Evolutionary conservation across 2,797 vertebrate genomes (phyloP), one percentile per base, ranked within the genome.

Genomic region (Loris lydekkerianus): DNA sequence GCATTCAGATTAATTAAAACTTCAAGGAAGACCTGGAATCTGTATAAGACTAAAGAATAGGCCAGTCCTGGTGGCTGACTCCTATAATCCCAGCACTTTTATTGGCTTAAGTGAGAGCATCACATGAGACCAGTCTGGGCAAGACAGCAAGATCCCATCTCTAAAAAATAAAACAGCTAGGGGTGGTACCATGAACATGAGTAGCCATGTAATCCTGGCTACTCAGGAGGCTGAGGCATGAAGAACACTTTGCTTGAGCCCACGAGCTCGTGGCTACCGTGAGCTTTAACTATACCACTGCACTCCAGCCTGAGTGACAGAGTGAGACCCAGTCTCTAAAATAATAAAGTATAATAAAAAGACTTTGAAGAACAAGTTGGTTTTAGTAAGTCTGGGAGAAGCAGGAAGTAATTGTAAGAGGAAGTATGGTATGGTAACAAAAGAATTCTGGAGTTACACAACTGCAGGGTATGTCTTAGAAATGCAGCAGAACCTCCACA

Each of bases 381-480:
- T 78, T 91, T 90, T 88, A 40, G 82, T 80, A 86, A 83, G 37
- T 46, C 7, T 82, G 31, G 25, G 11, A 92, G 46, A 89, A 91
- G 46, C 67, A 49, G 56, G 72, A 81, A 91, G 15, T 78, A 94
- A 95, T 84, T 84, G 7, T 82, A 95, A 90, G 34, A 85, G 34
- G 40, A 70, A 27, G 34, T 67, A 77, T 29, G 17, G 21, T n/a
- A 49, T 29, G 17, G 18, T n/a, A 49, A 95, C 23, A 91, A 73
- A 76, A 73, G 86, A 89, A 89, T 83, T 75, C 37, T 72, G 58
- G 49, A 86, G 53, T 76, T 31, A 63, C 15, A 67, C 15, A 34
- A 63, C 11, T 43, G 5, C 29, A 81, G 61, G 17, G n/a, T 58
- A 2, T 23, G 29, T 49, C 60, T 94, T 75, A 25, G 78, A 69